Base-by-base conservation (phyloP, 2,888 invertebrate genomes). In the Orgyia antiqua region DNA sequence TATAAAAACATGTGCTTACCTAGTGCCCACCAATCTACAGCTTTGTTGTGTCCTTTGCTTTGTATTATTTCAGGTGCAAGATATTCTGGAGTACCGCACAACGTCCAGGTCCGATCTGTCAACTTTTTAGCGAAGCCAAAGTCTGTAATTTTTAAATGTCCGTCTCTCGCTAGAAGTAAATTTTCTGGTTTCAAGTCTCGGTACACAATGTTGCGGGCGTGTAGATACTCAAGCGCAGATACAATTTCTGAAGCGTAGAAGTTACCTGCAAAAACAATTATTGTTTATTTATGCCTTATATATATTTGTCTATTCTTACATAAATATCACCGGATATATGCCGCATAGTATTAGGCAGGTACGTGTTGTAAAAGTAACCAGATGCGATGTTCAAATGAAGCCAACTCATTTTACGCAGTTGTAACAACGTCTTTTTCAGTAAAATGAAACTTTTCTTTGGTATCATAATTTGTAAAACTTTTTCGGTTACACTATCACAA, bases 1-100 rank as follows among this genome's bases (percentile, higher is more conserved):
- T n/a, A n/a, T n/a, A n/a, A n/a, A n/a, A n/a, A n/a, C n/a, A n/a
- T n/a, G n/a, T n/a, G 31, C 87, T 76, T 73, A 94, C 94, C 98
- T 63, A 99, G 88, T 10, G 98, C 98, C 98, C 98, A 99, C 97
- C 98, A 99, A 71, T 99, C 99, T 0, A 99, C 98, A 4, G 97
- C 97, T 71, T 95, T 97, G 70, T 98, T 98, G 83, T 99, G 98
- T 19, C 99, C 99, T 87, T 97, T 97, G 57, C 96, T 96, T 74
- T 97, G 97, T 54, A 98, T 98, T 47, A 98, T 97, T 84, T 98
- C 98, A 8, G 96, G 96, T 25, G 99, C 98, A 44, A 99, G 88
- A 77, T 99, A 99, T 75, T 99, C 98, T 0, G 98, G 98, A 1
- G 99, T 99, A 0, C 98, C 98, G 68, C 98, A 98, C 26, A 98